These are phyloP conservation scores for Drosophila mimetica DNA, from an alignment of 2,888 invertebrate genomes.

Conservation along the genomic window DNA sequence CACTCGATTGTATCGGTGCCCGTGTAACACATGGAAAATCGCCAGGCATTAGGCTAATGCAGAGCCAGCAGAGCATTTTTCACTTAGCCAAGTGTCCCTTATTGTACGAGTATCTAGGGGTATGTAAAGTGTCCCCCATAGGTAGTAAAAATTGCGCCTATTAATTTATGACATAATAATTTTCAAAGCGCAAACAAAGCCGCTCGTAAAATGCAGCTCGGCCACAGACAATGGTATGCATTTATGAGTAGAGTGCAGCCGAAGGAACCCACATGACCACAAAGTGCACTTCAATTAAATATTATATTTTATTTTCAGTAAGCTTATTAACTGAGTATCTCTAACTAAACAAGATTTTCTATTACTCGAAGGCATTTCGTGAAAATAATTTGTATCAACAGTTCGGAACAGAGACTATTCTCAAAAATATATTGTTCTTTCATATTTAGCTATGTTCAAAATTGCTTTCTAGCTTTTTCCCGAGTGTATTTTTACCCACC, in stretches of 20 bases:
- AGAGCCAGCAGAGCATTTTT: conserved; percentile 67
- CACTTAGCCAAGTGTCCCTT: conserved; percentile 60
- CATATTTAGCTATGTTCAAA: neutral
- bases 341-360: no score
- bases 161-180: conserved; percentile 80
- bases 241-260: conserved; percentile 56
- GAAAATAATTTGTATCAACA: no score
- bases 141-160: conserved; percentile 72
- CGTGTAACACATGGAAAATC: conserved; percentile 61
- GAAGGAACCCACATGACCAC: conserved; percentile 54
- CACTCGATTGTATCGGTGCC: conserved; percentile 19
- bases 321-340: no score
- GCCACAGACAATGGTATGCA: conserved; percentile 67
- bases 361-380: no score
- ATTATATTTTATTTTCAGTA: no score
- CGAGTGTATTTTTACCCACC: conserved; percentile 4
- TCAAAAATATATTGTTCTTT: no score
- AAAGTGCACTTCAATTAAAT: conserved; percentile 8
- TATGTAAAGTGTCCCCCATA: conserved; percentile 36
- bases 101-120: conserved; percentile 21
- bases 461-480: neutral
- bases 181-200: conserved; percentile 77
- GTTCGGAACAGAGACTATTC: no score
- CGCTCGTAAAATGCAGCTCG: conserved; percentile 67
- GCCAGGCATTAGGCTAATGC: conserved; percentile 66